phyloP scores from a whole-genome alignment of 1,140 invertebrate species.

The Plutomurus gul region DNA sequence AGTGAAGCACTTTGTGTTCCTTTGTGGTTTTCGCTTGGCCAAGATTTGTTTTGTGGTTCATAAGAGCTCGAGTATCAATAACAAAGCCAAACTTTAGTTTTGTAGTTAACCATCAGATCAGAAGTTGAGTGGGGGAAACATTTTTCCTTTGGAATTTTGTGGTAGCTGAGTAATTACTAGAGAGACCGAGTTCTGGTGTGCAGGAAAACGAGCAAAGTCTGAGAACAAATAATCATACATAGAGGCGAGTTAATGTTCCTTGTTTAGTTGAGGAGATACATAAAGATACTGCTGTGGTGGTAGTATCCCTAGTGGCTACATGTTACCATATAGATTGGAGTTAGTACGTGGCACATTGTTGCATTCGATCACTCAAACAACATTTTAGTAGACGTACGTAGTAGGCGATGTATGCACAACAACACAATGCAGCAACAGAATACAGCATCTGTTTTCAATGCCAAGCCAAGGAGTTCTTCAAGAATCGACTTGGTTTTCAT shows the following conservation, averaged over 20 bases:
- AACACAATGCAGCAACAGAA: neutral
- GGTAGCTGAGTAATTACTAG: constrained; percentile 14
- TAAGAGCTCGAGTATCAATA: too few relatives aligned
- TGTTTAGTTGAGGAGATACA: too few relatives aligned
- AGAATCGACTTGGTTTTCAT: neutral
- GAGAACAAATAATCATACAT: neutral
- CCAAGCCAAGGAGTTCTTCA: neutral
- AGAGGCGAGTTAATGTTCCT: constrained; percentile 16
- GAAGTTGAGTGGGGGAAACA: neutral
- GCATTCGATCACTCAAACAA: too few relatives aligned
- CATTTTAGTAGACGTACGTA: too few relatives aligned
- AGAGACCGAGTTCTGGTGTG: neutral
- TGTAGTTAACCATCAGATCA: neutral
- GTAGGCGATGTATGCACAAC: too few relatives aligned
- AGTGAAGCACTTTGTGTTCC: too few relatives aligned
- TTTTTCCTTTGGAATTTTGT: constrained; percentile 16
- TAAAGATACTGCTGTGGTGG: too few relatives aligned
- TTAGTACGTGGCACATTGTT: too few relatives aligned
- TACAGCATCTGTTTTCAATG: neutral
- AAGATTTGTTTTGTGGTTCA: too few relatives aligned
- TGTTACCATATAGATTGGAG: too few relatives aligned
- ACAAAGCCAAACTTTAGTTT: neutral
- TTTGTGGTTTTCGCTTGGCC: neutral
- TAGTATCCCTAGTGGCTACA: too few relatives aligned
- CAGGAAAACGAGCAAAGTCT: neutral